Percentiles rank a stretch among this genome's conserved stretches.
These are phyloP conservation scores for Sarcophaga variegata DNA, from an alignment of 2,888 invertebrate species.

Conservation along the genomic window DNA sequence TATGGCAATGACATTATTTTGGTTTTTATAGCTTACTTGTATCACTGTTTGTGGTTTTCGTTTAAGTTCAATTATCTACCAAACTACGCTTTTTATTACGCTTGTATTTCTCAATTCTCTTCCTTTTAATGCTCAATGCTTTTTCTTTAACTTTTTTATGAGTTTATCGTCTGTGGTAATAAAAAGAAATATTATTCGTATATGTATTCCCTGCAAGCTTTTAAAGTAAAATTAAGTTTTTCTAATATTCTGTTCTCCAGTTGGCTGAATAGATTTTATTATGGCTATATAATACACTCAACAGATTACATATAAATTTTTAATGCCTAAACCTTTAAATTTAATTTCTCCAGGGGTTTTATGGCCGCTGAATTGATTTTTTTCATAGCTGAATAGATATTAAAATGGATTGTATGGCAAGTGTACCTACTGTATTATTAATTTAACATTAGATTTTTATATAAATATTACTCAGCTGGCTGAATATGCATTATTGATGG, in stretches of 20 bases:
- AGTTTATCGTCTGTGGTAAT: slow-evolving; percentile 3
- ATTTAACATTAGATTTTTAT: too few species aligned
- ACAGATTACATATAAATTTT: too few species aligned
- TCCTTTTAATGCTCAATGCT: background rate
- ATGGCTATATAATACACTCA: too few species aligned
- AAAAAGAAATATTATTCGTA: background rate
- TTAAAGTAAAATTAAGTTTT: background rate
- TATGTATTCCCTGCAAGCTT: background rate
- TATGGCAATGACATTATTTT: slow-evolving; percentile 34
- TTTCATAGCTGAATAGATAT: background rate
- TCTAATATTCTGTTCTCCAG: too few species aligned
- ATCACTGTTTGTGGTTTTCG: slow-evolving; percentile 36
- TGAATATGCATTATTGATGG: too few species aligned
- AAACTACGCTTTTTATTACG: slow-evolving; percentile 49
- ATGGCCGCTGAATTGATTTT: background rate
- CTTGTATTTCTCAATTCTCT: slow-evolving; percentile 5
- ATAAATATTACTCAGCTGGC: too few species aligned
- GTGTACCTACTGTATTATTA: too few species aligned
- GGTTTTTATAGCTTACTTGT: slow-evolving; percentile 59
- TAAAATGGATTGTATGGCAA: too few species aligned
- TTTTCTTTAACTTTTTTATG: background rate
- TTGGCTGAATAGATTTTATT: too few species aligned
- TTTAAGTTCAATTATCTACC: slow-evolving; percentile 51
- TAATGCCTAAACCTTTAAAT: too few species aligned
- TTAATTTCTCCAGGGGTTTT: too few species aligned